These are phyloP conservation scores for Pogonomyrmex barbatus DNA, from an alignment of 1,140 invertebrate genomes.

Conservation along the genomic window DNA sequence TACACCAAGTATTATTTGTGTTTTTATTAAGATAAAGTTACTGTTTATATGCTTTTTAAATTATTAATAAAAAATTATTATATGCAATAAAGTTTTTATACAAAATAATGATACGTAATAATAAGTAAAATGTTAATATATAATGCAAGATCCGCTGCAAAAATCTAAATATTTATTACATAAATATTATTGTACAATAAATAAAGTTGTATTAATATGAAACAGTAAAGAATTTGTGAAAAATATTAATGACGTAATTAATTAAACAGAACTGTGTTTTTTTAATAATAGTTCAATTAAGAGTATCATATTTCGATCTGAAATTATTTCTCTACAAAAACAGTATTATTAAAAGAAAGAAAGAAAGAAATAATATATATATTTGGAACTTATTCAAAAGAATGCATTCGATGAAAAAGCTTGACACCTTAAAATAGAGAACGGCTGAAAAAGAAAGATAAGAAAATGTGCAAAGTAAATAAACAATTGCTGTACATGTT, in stretches of 20 bases:
- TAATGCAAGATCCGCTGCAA: no score
- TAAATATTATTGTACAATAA: background rate
- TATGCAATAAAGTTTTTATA: background rate
- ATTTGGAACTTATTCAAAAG: background rate
- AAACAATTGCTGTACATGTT: conserved; percentile 6
- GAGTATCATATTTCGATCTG: background rate
- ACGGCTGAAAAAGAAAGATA: conserved; percentile 41
- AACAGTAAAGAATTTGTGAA: background rate
- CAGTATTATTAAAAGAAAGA: background rate
- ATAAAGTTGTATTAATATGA: background rate
- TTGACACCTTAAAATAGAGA: conserved; percentile 12
- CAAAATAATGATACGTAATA: no score
- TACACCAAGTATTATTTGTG: background rate
- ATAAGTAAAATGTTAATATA: background rate
- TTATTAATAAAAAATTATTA: background rate
- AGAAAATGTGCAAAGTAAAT: conserved; percentile 12
- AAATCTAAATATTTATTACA: no score
- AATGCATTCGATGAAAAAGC: background rate
- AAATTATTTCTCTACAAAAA: background rate
- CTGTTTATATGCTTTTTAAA: background rate
- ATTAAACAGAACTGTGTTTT: background rate
- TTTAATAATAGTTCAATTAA: background rate
- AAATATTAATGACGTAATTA: background rate
- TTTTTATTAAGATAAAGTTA: background rate
- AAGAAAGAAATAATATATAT: background rate